phyloP scores from a whole-genome alignment of 2,888 invertebrate species.

The Campaea margaritaria region DNA sequence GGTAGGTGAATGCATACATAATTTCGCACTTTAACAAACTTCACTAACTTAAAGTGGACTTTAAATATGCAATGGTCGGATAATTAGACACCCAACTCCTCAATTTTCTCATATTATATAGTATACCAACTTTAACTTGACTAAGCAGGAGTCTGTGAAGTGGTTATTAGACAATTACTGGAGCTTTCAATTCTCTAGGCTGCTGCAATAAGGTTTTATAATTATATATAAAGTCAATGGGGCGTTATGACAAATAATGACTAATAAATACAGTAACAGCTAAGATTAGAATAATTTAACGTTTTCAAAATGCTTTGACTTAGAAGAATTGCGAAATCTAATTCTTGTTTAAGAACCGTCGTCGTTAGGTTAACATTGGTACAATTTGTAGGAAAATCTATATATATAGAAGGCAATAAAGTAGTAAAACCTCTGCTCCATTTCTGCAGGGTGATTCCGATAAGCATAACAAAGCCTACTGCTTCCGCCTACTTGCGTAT shows the following conservation, averaged over 20 bases:
- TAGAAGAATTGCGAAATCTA: no score
- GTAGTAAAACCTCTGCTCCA: not conserved
- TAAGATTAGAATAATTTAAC: no score
- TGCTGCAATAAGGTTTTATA: not conserved
- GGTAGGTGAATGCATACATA: slow-evolving; percentile 55
- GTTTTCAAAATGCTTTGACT: no score
- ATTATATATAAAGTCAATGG: no score
- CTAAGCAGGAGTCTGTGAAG: slow-evolving; percentile 8
- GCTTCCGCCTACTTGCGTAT: slow-evolving; percentile 11
- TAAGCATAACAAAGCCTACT: not conserved
- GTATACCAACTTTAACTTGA: slow-evolving; percentile 2
- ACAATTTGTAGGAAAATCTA: no score
- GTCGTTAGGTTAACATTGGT: no score
- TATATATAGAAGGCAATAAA: no score
- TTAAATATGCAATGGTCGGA: slow-evolving; percentile 76
- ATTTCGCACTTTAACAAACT: slow-evolving; percentile 79
- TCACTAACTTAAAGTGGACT: slow-evolving; percentile 78
- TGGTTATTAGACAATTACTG: not conserved
- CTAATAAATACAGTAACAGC: no score
- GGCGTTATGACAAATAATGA: no score
- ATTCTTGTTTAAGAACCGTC: no score
- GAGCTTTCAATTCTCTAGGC: no score
- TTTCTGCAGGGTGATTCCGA: not conserved
- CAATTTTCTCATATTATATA: slow-evolving; percentile 24
- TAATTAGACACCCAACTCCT: slow-evolving; percentile 24